These are phyloP conservation scores for Meleagris gallopavo DNA, from an alignment of 2,113 vertebrate genomes.

Conservation along the genomic window DNA sequence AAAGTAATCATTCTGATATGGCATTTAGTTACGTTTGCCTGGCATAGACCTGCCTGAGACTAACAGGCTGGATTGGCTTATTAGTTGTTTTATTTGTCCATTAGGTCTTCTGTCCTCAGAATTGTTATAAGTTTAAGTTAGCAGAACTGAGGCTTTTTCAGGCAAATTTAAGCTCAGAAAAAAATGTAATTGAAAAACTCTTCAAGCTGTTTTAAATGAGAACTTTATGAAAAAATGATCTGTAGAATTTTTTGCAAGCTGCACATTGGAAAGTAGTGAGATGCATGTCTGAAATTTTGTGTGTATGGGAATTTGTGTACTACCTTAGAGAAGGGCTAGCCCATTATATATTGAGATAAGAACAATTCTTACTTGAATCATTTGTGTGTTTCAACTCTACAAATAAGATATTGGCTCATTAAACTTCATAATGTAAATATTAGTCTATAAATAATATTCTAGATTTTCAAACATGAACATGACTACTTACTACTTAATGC, in stretches of 20 bases:
- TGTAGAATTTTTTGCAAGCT: not conserved
- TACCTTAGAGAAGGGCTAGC: not conserved
- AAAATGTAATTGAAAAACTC: not conserved
- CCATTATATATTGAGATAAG: not conserved
- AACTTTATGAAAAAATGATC: not conserved
- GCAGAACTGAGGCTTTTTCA: not conserved
- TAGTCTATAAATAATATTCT: not conserved
- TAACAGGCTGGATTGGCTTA: not conserved
- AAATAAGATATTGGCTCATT: not conserved
- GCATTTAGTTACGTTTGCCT: accelerated
- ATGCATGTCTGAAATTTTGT: not conserved
- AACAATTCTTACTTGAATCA: constrained; percentile 1
- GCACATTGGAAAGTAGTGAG: not conserved
- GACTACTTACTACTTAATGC: not conserved
- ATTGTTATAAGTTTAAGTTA: not conserved
- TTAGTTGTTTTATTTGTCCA: not conserved
- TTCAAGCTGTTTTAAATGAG: not conserved
- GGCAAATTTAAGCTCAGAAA: not conserved
- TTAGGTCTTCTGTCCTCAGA: not conserved
- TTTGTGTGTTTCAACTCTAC: not conserved
- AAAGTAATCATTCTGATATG: not conserved
- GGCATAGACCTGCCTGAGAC: not conserved
- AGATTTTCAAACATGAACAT: not conserved
- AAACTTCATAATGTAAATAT: not conserved
- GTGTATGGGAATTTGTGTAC: not conserved